Evolutionary conservation across 1,140 invertebrate species (phyloP), one percentile per base, ranked within the genome.

Genomic region (Elymnias hypermnestra): DNA sequence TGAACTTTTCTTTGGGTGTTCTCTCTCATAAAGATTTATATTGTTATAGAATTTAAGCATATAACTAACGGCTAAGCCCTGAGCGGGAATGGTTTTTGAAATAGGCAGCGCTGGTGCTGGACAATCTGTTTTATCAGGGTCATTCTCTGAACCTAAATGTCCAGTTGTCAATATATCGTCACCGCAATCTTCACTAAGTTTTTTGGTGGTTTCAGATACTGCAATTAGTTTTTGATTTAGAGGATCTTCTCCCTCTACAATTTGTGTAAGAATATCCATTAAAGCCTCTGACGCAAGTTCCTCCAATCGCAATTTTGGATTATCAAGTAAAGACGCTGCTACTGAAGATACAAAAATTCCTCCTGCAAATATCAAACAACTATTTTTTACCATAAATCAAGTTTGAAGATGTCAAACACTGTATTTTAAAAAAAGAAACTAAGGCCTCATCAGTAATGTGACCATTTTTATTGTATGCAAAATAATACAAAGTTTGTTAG

Each of bases 1-100:
- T 14, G 88, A 89, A 54, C 87, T 88, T 56, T 86, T 88, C 87
- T 94, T 95, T 12, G 94, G 92, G 70, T 93, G 87, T 72, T 92
- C 91, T 56, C 89, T 87, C 68, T 93, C 92, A 62, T 94, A 92
- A 1, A 90, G 56, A 25, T 89, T 88, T 5, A 92, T 89, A 55
- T 91, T 88, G n/a, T 88, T 88, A 69, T 93, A 93, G 51, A 90
- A 92, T 57, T 91, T 89, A 56, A 92, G 72, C 44, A 87, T 75
- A 70, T 92, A 93, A 42, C 83, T 78, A 33, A 93, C 78, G 55
- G 88, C 62, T 55, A 84, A 57, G 23, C 79, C 70, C 72, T 87
- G 74, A 41, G 86, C 69, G 0, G 81, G 71, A 31, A 73, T 70
- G 12, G 75, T 72, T 64, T 81, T 76, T 5, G 67, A 63, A 23